A percentile compares a stretch with the other conserved stretches of the same genome.
These are phyloP conservation scores for Drosophila macrothrix DNA, from an alignment of 2,888 invertebrate species.

Conservation along the genomic window DNA sequence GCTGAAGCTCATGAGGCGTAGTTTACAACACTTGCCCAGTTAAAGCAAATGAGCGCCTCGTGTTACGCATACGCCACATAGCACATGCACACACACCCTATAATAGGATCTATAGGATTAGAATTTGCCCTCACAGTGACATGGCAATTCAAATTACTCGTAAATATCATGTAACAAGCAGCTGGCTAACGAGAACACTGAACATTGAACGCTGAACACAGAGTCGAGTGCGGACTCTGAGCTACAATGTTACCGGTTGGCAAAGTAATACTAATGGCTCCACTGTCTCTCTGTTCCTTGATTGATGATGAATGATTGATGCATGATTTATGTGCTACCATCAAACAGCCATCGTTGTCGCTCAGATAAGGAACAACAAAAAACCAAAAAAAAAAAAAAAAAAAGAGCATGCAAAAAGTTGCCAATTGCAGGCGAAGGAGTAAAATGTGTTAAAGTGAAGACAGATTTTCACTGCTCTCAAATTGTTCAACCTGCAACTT, in stretches of 20 bases:
- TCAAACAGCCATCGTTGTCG: constrained; percentile 23
- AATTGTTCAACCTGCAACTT: constrained; percentile 43
- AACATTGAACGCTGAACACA: background rate
- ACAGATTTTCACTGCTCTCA: constrained; percentile 47
- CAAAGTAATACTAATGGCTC: constrained; percentile 6
- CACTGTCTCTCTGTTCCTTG: constrained; percentile 35
- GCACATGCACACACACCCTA: background rate
- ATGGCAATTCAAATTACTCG: constrained; percentile 60
- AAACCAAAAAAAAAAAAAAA: background rate
- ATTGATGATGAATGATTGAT: constrained; percentile 80
- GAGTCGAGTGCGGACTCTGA: background rate
- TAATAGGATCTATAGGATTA: constrained; percentile 12
- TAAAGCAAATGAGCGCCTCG: constrained; percentile 1
- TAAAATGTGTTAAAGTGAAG: constrained; percentile 64
- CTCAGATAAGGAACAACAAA: background rate
- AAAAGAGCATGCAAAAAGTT: constrained; percentile 3
- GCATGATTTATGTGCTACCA: constrained; percentile 56
- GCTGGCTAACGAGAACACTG: constrained; percentile 1
- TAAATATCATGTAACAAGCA: constrained; percentile 48
- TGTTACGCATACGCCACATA: constrained; percentile 17
- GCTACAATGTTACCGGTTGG: background rate
- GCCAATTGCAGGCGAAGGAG: constrained; percentile 47
- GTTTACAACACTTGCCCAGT: constrained; percentile 32
- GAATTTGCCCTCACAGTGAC: constrained; percentile 22
- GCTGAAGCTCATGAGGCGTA: constrained; percentile 29